Conservation (phyloP, 2,113 vertebrate genomes). For the Halcyon malimbica region DNA sequence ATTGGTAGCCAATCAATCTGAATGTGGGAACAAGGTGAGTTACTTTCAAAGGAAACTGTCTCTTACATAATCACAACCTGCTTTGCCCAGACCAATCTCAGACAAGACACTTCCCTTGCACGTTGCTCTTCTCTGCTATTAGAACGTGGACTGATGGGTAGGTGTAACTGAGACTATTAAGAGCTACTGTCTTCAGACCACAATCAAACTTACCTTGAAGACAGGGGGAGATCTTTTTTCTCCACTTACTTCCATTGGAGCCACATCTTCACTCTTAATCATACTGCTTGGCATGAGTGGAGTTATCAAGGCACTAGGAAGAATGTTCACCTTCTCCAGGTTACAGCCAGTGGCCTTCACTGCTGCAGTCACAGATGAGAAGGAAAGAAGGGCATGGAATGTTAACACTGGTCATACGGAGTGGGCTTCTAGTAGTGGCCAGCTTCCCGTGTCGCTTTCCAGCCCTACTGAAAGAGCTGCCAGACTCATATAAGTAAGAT, state of each 20-base stretch:
- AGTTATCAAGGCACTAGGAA: conserved; percentile 85
- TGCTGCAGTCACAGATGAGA: conserved; percentile 64
- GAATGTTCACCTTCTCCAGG: conserved; percentile 83
- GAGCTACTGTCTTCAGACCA: background rate
- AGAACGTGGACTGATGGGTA: background rate
- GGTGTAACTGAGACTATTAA: background rate
- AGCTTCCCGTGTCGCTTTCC: background rate
- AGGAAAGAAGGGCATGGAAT: background rate
- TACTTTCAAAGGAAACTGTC: background rate
- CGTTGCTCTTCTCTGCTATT: background rate
- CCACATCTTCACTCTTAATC: conserved; percentile 93
- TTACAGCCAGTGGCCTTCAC: conserved; percentile 80
- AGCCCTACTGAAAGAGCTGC: background rate
- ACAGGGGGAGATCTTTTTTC: conserved; percentile 81
- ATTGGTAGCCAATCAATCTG: background rate
- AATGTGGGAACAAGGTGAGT: background rate
- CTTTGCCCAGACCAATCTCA: background rate
- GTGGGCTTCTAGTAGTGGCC: background rate
- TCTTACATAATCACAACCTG: background rate
- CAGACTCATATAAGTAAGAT: background rate
- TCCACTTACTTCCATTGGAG: conserved; percentile 94
- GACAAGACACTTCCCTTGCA: background rate
- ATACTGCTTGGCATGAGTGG: conserved; percentile 83
- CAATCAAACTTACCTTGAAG: conserved; percentile 80
- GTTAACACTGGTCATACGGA: background rate